These are phyloP conservation scores for Brachylomia viminalis DNA, from an alignment of 2,888 invertebrate genomes.

Conservation along the genomic window DNA sequence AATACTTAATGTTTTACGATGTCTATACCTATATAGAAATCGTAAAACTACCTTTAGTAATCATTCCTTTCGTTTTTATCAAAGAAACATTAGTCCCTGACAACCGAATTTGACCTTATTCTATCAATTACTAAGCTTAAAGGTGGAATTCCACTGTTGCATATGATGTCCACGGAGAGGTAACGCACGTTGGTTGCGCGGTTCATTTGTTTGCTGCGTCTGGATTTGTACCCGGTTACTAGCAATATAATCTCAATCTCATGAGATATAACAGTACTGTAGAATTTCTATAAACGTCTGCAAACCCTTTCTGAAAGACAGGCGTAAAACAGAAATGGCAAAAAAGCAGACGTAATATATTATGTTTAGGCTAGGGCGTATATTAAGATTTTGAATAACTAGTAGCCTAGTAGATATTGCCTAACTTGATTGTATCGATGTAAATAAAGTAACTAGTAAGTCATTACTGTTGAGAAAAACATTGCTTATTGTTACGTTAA, in stretches of 20 bases:
- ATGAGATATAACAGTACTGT: no score
- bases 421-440: background rate
- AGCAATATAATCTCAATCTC: no score
- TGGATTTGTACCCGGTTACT: no score
- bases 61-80: constrained; percentile 10
- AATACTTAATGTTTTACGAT: constrained; percentile 27
- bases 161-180: background rate
- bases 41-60: constrained; percentile 36
- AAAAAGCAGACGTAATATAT: no score
- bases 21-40: no score
- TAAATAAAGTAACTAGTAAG: background rate
- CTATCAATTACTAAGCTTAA: no score
- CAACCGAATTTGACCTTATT: background rate
- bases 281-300: background rate
- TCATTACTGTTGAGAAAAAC: background rate
- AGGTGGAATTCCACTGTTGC: background rate
- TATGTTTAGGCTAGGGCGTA: no score
- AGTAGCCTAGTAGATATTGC: background rate
- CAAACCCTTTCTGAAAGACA: background rate
- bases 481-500: background rate
- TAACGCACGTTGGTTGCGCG: background rate
- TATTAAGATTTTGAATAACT: no score
- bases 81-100: background rate
- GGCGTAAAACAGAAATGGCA: no score
- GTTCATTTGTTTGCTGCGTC: background rate